Conservation (phyloP, 2,888 invertebrate genomes). For the Empis stercorea region DNA sequence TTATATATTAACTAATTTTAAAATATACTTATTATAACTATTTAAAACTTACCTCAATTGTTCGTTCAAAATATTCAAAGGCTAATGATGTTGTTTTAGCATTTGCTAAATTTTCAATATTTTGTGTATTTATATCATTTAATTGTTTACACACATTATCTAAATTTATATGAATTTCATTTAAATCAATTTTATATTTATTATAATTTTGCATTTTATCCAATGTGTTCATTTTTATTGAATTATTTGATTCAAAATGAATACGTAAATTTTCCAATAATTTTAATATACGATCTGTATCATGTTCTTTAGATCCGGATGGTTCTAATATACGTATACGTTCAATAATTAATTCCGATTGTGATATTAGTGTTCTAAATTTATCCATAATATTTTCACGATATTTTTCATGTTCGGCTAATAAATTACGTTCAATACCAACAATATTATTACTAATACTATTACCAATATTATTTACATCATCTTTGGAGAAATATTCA, state of each 20-base stretch:
- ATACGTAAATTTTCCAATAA: slow-evolving; percentile 46
- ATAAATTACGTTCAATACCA: slow-evolving; percentile 1
- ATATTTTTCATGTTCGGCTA: slow-evolving; percentile 51
- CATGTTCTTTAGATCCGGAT: slow-evolving; percentile 48
- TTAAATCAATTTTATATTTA: slow-evolving; percentile 55
- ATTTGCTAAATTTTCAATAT: slow-evolving; percentile 56
- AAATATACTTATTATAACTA: too few species aligned
- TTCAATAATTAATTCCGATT: slow-evolving; percentile 53
- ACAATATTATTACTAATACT: slow-evolving; percentile 40
- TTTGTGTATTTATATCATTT: slow-evolving; percentile 49
- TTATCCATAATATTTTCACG: slow-evolving; percentile 51
- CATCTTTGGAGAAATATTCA: slow-evolving; percentile 39
- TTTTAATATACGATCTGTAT: slow-evolving; percentile 53
- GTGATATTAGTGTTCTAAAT: slow-evolving; percentile 50
- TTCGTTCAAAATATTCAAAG: slow-evolving; percentile 64
- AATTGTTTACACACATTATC: slow-evolving; percentile 52
- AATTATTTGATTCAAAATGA: slow-evolving; percentile 52
- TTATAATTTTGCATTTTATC: slow-evolving; percentile 55
- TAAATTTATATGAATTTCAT: slow-evolving; percentile 56
- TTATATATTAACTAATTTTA: too few species aligned
- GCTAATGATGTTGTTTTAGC: slow-evolving; percentile 57
- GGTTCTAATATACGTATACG: slow-evolving; percentile 62
- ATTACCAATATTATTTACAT: neutral
- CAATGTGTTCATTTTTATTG: slow-evolving; percentile 45
- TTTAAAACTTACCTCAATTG: slow-evolving; percentile 49